Conservation (phyloP, 2,113 vertebrate species). For the Syrrhaptes paradoxus region DNA sequence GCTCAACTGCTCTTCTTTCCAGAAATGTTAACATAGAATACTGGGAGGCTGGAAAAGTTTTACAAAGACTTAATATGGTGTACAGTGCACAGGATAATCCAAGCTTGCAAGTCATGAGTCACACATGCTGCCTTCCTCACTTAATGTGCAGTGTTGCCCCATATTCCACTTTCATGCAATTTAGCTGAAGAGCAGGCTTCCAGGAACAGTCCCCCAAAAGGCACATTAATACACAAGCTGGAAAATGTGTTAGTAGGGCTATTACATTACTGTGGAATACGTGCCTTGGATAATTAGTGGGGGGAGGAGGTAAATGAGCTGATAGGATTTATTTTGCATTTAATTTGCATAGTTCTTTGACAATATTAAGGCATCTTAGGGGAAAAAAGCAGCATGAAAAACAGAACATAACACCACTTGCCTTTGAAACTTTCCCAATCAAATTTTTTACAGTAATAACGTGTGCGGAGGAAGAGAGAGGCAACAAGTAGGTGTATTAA, state of each 20-base stretch:
- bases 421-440: slow-evolving; percentile 2
- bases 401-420: neutral
- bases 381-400: neutral
- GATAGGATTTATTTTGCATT: neutral
- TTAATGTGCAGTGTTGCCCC: neutral
- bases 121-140: neutral
- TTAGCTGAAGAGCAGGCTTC: neutral
- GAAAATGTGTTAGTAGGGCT: slow-evolving; percentile 14
- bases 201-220: neutral
- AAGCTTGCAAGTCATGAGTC: neutral
- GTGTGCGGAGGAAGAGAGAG: neutral
- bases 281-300: neutral
- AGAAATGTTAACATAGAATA: neutral
- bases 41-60: neutral
- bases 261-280: neutral
- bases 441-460: slow-evolving; percentile 10
- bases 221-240: neutral
- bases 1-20: neutral
- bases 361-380: neutral
- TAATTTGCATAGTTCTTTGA: slow-evolving; percentile 28
- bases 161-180: neutral
- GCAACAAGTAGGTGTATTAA: slow-evolving; percentile 50
- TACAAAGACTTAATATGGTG: neutral
- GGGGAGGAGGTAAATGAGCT: neutral
- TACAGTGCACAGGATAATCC: neutral